phyloP scores from a whole-genome alignment of 2,888 invertebrate genomes.

The Polyploca ridens region DNA sequence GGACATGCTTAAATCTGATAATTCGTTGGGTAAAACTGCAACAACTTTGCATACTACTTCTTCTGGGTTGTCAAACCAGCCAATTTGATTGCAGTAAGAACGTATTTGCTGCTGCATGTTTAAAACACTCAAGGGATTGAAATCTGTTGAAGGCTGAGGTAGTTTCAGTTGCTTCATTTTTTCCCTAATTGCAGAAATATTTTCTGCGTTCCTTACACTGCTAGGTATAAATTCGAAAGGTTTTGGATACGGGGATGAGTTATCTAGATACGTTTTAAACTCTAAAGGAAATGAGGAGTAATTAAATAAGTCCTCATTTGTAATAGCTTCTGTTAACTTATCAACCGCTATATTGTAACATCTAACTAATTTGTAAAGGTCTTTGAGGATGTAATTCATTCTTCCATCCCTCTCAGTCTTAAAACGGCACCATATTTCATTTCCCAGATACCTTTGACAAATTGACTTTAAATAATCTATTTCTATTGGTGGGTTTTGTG shows the following conservation, averaged over 20 bases:
- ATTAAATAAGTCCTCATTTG: slow-evolving; percentile 84
- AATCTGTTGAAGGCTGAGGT: slow-evolving; percentile 70
- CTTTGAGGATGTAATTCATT: slow-evolving; percentile 74
- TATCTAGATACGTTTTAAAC: slow-evolving; percentile 82
- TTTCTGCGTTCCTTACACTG: slow-evolving; percentile 82
- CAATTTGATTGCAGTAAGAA: slow-evolving; percentile 79
- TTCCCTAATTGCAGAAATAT: slow-evolving; percentile 76
- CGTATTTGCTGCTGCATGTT: slow-evolving; percentile 76
- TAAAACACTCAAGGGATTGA: slow-evolving; percentile 69
- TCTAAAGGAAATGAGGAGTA: slow-evolving; percentile 87
- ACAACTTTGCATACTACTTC: slow-evolving; percentile 80
- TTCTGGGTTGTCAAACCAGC: slow-evolving; percentile 76
- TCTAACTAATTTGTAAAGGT: slow-evolving; percentile 84
- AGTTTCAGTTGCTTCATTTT: slow-evolving; percentile 84
- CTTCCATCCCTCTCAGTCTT: slow-evolving; percentile 63
- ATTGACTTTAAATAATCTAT: slow-evolving; percentile 84
- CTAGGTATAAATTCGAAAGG: slow-evolving; percentile 87
- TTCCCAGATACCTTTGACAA: slow-evolving; percentile 83
- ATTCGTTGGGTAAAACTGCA: slow-evolving; percentile 65
- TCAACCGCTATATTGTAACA: slow-evolving; percentile 88
- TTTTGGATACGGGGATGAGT: slow-evolving; percentile 83
- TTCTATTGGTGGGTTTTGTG: slow-evolving; percentile 81
- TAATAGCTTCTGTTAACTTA: slow-evolving; percentile 84
- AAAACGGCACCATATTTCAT: slow-evolving; percentile 86
- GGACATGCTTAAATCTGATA: slow-evolving; percentile 66